A percentile compares a stretch with the other conserved stretches of the same genome.
Evolutionary conservation across 2,888 invertebrate species (phyloP).

Genomic region (Drosophila conformis): DNA sequence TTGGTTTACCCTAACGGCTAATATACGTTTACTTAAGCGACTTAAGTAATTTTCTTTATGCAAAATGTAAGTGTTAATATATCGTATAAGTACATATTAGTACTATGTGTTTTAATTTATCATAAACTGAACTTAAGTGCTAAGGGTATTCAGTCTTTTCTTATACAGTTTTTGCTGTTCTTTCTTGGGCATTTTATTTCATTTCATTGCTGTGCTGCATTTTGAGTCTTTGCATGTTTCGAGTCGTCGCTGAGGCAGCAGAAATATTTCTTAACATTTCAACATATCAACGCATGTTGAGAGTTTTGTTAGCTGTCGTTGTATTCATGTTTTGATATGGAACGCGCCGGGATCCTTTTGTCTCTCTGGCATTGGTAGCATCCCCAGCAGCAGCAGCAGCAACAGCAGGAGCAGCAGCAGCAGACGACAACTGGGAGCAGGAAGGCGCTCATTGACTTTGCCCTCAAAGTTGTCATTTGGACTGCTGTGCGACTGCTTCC

Average conservation of each 20-base stretch:
- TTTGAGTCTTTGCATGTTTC: slow-evolving; percentile 63
- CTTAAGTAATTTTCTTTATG: not conserved
- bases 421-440: slow-evolving; percentile 69
- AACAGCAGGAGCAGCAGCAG: slow-evolving; percentile 1
- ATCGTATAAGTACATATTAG: not conserved
- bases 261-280: slow-evolving; percentile 78
- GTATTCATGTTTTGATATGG: slow-evolving; percentile 82
- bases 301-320: slow-evolving; percentile 83
- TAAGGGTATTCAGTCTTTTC: slow-evolving; percentile 19
- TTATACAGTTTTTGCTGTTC: not conserved
- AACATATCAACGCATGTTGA: slow-evolving; percentile 80
- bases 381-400: slow-evolving; percentile 8
- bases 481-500: slow-evolving; percentile 60
- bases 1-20: not conserved
- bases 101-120: not conserved
- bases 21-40: not conserved
- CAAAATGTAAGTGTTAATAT: not conserved
- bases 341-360: slow-evolving; percentile 82
- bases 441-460: slow-evolving; percentile 79
- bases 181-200: slow-evolving; percentile 29
- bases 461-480: slow-evolving; percentile 80
- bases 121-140: not conserved
- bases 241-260: slow-evolving; percentile 36
- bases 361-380: slow-evolving; percentile 45
- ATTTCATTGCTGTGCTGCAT: slow-evolving; percentile 44